Conservation (phyloP, 2,888 invertebrate species). For the Alentia gelatinosa region DNA sequence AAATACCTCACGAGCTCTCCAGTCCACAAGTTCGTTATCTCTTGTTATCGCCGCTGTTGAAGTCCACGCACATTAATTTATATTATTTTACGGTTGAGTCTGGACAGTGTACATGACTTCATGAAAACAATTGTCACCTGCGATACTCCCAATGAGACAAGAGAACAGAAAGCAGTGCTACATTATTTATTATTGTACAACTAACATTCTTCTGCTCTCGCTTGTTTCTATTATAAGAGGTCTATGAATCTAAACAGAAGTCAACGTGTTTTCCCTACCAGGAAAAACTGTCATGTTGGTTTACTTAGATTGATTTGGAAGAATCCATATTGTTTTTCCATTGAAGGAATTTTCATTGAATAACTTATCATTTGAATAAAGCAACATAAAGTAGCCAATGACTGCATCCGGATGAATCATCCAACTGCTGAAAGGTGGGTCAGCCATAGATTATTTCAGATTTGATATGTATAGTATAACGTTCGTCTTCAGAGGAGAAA, state of each 20-base stretch:
- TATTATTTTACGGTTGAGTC: neutral
- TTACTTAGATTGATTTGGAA: neutral
- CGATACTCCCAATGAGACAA: neutral
- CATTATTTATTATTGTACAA: slow-evolving; percentile 16
- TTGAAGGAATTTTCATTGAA: neutral
- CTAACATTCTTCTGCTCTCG: neutral
- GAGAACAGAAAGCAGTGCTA: neutral
- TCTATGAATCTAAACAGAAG: neutral
- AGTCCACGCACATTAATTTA: slow-evolving; percentile 3
- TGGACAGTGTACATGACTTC: neutral
- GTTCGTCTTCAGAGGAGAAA: neutral
- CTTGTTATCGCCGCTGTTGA: neutral
- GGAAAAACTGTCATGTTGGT: neutral
- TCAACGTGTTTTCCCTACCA: neutral
- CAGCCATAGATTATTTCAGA: neutral
- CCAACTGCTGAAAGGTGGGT: neutral
- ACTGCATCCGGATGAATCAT: neutral
- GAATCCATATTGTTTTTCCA: neutral
- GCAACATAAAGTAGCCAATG: neutral
- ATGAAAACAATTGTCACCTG: neutral
- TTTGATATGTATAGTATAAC: neutral
- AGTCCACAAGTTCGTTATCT: neutral
- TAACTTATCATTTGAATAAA: neutral
- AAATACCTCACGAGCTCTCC: slow-evolving; percentile 3
- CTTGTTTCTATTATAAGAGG: neutral